Evolutionary conservation across 1,140 invertebrate genomes (phyloP).

Genomic region (Cepaea nemoralis): DNA sequence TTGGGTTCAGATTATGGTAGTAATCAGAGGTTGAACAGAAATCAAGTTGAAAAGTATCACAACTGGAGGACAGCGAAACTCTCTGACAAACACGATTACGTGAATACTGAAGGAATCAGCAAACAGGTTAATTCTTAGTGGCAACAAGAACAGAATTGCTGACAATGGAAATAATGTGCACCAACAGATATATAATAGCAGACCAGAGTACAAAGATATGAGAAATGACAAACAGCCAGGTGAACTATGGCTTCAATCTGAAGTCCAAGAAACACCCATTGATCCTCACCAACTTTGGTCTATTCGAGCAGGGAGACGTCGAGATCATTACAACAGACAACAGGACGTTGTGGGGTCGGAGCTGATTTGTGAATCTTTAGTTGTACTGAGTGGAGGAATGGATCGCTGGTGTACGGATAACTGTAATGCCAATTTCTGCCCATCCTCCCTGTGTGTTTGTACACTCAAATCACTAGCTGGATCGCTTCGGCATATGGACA

Average conservation of each 20-base stretch:
- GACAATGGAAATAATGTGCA: not conserved
- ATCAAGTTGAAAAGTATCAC: not conserved
- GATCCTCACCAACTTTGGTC: conserved; percentile 7
- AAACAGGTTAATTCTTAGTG: not conserved
- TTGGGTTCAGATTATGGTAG: not conserved
- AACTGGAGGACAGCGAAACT: not conserved
- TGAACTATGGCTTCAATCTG: not conserved
- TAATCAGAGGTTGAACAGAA: not conserved
- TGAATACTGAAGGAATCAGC: not conserved
- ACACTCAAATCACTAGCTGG: not conserved
- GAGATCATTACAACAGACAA: not conserved
- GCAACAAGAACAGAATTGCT: not conserved
- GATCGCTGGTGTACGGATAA: conserved; percentile 55
- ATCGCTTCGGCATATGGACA: not conserved
- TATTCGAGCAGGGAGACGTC: not conserved
- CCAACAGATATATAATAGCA: not conserved
- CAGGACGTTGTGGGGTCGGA: not conserved
- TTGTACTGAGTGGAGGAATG: conserved; percentile 48
- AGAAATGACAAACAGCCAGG: not conserved
- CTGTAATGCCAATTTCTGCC: conserved; percentile 55
- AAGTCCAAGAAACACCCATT: not conserved
- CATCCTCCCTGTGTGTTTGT: conserved; percentile 45
- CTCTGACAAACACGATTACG: not conserved
- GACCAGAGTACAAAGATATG: no score
- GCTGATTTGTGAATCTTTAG: conserved; percentile 25